Base-by-base conservation (phyloP, 2,888 invertebrate genomes). In the Hypolimnas misippus region DNA sequence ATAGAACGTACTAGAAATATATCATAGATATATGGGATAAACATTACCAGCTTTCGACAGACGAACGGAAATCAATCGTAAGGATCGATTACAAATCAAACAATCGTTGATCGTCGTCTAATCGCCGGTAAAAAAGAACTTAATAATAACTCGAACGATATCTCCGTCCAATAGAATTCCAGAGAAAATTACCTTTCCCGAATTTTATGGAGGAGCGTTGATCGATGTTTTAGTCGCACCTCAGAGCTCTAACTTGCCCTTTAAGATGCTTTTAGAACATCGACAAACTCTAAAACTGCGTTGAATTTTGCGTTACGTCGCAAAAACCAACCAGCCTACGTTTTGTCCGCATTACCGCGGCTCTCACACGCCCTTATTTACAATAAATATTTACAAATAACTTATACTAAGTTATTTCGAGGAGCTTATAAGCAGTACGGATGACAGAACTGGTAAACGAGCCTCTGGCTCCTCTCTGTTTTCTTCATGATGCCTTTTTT, bases 401-500 rank as follows among this genome's bases (percentile, higher is more conserved):
- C 82, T 77, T 82, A 84, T 78, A 75, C 71, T 74, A 79, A 62
- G 61, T 62, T 57, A 70, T 71, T 69, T 67, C 56, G 70, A 76
- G 14, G 73, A 74, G 73, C 81, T 94, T 95, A 97, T 84, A 97
- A 94, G 82, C 95, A 95, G 89, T 98, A 98, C 16, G 98, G 98
- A 85, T 97, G 97, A 86, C 98, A 99, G 92, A 99, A 99, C 92
- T 99, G 99, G 92, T 99, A 99, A 68, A 99, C 99, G 76, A 99
- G 94, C 83, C 99, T 94, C 91, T 99, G 99, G 73, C 98, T 98
- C 70, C 99, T 94, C 84, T 98, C 98, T 0, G 99, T 99, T 89
- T 99, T 99, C 94, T 98, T 98, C 97, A 99, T 98, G 86, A 99
- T 99, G 61, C 98, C 98, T 89, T 99, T 99, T 91, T 99, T 99